These are phyloP conservation scores for Paedocypris sp. DNA, from an alignment of 2,113 vertebrate genomes.

Conservation along the genomic window DNA sequence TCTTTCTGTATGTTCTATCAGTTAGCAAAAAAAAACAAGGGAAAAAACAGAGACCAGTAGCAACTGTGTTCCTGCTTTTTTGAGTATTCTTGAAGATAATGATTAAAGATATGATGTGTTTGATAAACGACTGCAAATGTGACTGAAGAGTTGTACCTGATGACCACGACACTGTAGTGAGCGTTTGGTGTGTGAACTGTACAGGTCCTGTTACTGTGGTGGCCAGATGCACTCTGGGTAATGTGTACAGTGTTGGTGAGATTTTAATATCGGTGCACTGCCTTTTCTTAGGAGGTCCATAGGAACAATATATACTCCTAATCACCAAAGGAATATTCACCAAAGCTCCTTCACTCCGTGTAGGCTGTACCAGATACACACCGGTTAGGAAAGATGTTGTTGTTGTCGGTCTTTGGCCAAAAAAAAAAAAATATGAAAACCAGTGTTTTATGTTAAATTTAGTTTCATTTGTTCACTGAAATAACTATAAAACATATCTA, in stretches of 20 bases:
- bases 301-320: not conserved
- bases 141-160: conserved; percentile 61
- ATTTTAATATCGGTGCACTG: not conserved
- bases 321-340: not conserved
- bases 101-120: conserved; percentile 56
- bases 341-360: not conserved
- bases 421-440: too few relatives aligned
- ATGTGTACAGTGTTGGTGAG: not conserved
- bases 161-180: conserved; percentile 65
- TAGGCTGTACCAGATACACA: too few relatives aligned
- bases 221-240: conserved; percentile 12
- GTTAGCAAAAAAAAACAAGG: conserved; percentile 65
- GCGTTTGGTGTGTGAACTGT: conserved; percentile 63
- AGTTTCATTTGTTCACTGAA: too few relatives aligned
- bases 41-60: conserved; percentile 71
- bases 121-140: conserved; percentile 59
- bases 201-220: conserved; percentile 56
- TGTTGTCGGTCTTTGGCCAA: too few relatives aligned
- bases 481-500: too few relatives aligned
- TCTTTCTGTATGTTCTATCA: conserved; percentile 56
- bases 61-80: conserved; percentile 75
- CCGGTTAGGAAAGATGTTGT: too few relatives aligned
- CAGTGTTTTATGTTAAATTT: too few relatives aligned
- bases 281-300: not conserved
- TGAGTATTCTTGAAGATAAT: conserved; percentile 65